Evolutionary conservation across 2,888 invertebrate species (phyloP), one percentile per base, ranked within the genome.

Genomic region (Drosophila koepferae): DNA sequence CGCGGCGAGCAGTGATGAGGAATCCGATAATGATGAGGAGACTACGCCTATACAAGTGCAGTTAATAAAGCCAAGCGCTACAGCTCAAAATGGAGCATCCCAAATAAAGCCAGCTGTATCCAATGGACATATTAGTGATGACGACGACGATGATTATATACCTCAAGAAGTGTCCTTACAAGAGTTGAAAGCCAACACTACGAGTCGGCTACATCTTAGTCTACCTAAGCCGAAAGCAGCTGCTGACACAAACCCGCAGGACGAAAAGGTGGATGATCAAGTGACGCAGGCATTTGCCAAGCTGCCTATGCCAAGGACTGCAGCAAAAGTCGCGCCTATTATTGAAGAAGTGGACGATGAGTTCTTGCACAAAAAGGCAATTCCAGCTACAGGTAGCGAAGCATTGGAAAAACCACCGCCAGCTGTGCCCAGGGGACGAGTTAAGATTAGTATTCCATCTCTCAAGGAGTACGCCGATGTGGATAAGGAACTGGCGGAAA

Each of bases 361-460:
- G 76, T 94, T 95, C 81, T 86, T 95, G 16, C 94, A 94, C 70
- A 95, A 95, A 85, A 95, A 95, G 79, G 95, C 94, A 73, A 90
- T 90, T 12, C 89, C 92, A 1, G 43, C 63, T 5, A 62, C 63
- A 31, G 68, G 68, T 46, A 75, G 62, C 38, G 63, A 68, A 20
- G 58, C 60, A n/a, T 23, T 80, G 43, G 89, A 91, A 59, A 91
- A 84, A n/a, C 91, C 93, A n/a, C 80, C 86, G n/a, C 64, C 82
- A 41, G 77, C 84, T 38, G 76, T 77, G 46, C 88, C 86, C 6
- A 73, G 94, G 92, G 92, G 87, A 16, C 92, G 95, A 64, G 95
- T 95, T 0, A 95, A 95, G 92, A 96, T 96, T 75, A 94, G 94
- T 48, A 94, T 96, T 58, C 96, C 96, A 1, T 95, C 96, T 1